These are phyloP conservation scores for Liasis olivaceus DNA, from an alignment of 2,797 vertebrate species.

Conservation along the genomic window DNA sequence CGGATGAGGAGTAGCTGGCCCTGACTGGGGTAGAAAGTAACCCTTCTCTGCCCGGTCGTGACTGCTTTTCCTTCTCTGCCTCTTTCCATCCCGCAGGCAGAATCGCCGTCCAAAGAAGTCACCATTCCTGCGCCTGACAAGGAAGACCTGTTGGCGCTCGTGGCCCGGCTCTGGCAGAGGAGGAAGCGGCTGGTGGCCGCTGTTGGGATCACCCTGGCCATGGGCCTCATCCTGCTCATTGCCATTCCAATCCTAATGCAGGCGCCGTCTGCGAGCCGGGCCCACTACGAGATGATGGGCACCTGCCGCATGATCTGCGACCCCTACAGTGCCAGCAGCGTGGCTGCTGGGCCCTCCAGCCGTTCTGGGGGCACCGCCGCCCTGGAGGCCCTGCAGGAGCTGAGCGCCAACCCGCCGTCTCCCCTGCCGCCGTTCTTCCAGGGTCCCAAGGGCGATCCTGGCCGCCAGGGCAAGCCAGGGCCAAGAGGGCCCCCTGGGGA, in stretches of 20 bases:
- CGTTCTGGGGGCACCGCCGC: conserved; percentile 76
- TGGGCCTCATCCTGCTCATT: conserved; percentile 83
- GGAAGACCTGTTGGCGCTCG: conserved; percentile 78
- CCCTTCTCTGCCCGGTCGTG: conserved; percentile 6
- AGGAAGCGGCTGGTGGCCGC: conserved; percentile 81
- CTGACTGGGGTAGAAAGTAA: conserved; percentile 21
- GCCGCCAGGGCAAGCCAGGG: conserved; percentile 87
- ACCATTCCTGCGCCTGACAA: conserved; percentile 83
- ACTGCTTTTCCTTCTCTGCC: not conserved
- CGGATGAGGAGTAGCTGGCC: not conserved
- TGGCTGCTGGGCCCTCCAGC: conserved; percentile 49
- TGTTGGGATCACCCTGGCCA: conserved; percentile 79
- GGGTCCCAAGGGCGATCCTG: conserved; percentile 87
- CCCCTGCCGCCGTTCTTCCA: conserved; percentile 86
- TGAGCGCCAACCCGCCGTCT: conserved; percentile 80
- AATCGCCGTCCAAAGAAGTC: conserved; percentile 69
- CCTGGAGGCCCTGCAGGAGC: conserved; percentile 87
- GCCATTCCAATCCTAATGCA: conserved; percentile 84
- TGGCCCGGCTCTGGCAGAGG: conserved; percentile 81
- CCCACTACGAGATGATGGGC: conserved; percentile 95
- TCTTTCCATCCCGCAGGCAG: conserved; percentile 54
- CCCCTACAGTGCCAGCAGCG: conserved; percentile 78
- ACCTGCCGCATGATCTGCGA: conserved; percentile 96
- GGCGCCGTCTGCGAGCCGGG: conserved; percentile 76
- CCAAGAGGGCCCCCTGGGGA: conserved; percentile 85